Base-by-base conservation (phyloP, 2,797 vertebrate species). In the Apodemus agrarius region DNA sequence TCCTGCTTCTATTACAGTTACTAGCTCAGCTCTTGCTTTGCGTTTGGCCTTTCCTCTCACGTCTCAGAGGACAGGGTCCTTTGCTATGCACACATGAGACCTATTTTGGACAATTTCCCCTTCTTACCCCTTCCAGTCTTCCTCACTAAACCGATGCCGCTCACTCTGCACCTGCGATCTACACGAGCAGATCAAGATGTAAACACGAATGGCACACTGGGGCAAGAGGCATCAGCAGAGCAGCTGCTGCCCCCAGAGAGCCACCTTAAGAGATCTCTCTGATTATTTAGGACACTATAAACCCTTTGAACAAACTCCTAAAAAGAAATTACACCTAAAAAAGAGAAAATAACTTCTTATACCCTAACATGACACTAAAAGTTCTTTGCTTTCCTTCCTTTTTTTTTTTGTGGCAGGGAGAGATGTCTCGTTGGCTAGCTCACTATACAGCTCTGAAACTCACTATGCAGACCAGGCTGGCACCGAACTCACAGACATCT, bases 301-400 rank as follows among this genome's bases (percentile, higher is more conserved):
- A 90, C 57, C 65, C 81, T 95, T 95, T 29, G 92, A 93, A 93
- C 59, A 91, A 43, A 76, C 16, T 95, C 94, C n/a, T n/a, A n/a
- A n/a, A n/a, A 97, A 89, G 89, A 89, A 96, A 86, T 49, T 80
- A 67, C 80, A 94, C 91, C 61, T 84, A 89, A 90, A 75, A 34
- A 43, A 85, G 69, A 94, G 57, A 88, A 40, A 17, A 34, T 74
- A n/a, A 6, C 85, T 84, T 54, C 92, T 76, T 92, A 90, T 34
- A 76, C 86, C 84, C 11, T 46, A 31, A 63, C 10, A 90, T 92
- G 84, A 57, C 37, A 78, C 40, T 65, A 74, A 82, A 78, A 78
- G 49, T 16, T 78, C 24, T 76, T 76, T 29, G 16, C 8, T 49
- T 31, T 49, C 2, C 11, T 26, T 29, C 11, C 26, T 43, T 26